Conservation (phyloP, 2,113 vertebrate species). For the Rhagologus leucostigma region DNA sequence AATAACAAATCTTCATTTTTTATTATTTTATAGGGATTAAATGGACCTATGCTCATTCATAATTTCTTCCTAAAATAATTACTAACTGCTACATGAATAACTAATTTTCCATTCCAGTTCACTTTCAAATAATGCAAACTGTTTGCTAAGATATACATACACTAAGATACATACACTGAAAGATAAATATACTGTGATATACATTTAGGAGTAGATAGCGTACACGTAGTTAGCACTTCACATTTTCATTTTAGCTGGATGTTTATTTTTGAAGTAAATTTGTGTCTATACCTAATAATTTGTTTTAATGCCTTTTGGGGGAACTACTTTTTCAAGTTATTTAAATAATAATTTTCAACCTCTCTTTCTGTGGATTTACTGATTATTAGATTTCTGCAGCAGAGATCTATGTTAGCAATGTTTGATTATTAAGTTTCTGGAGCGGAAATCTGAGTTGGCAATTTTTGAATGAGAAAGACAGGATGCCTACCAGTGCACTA, state of each 20-base stretch:
- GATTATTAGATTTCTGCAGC: not conserved
- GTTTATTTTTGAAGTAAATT: not conserved
- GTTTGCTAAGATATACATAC: not conserved
- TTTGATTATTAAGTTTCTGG: not conserved
- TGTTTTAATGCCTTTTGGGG: not conserved
- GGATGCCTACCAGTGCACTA: not conserved
- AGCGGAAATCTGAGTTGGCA: not conserved
- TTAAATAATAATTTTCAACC: not conserved
- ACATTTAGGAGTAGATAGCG: not conserved
- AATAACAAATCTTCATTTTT: constrained; percentile 54
- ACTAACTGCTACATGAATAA: not conserved
- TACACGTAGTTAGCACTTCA: not conserved
- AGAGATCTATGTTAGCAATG: not conserved
- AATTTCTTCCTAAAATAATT: constrained; percentile 36
- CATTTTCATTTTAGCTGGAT: not conserved
- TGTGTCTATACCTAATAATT: not conserved
- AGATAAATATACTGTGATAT: not conserved
- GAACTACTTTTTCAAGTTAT: not conserved
- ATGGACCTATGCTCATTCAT: constrained; percentile 4
- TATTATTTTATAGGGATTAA: constrained; percentile 35
- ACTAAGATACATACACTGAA: not conserved
- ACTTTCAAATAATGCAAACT: not conserved
- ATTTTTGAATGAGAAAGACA: not conserved
- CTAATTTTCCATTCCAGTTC: not conserved
- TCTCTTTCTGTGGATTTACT: not conserved